Conservation (phyloP, 2,797 vertebrate species). For the Pteropus rufus region DNA sequence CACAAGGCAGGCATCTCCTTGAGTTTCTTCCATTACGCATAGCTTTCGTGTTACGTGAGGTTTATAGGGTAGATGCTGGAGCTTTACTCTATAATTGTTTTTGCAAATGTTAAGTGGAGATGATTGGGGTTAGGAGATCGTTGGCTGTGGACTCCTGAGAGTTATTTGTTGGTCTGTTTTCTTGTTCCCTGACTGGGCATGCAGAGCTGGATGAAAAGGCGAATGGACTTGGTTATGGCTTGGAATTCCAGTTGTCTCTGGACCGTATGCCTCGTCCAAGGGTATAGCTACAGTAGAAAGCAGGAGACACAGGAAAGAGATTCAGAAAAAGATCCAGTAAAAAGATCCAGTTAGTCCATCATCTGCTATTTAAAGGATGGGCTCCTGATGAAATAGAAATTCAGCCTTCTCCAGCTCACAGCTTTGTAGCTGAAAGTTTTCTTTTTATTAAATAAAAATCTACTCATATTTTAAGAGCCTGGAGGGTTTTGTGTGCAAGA, state of each 20-base stretch:
- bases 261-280: slow-evolving; percentile 16
- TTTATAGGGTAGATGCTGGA: slow-evolving; percentile 37
- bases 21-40: slow-evolving; percentile 69
- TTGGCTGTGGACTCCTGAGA: background rate
- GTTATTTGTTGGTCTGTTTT: background rate
- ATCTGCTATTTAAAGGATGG: slow-evolving; percentile 6
- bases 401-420: background rate
- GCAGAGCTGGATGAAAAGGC: background rate
- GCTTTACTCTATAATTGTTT: slow-evolving; percentile 28
- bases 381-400: background rate
- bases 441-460: background rate
- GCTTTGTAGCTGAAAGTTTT: background rate
- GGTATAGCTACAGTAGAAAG: slow-evolving; percentile 37
- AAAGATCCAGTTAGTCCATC: background rate
- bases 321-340: slow-evolving; percentile 19
- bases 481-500: background rate
- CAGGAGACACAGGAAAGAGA: slow-evolving; percentile 3
- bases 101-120: background rate
- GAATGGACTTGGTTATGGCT: slow-evolving; percentile 42
- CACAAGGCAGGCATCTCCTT: slow-evolving; percentile 93
- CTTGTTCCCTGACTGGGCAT: slow-evolving; percentile 12
- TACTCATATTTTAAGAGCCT: background rate
- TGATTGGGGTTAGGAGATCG: background rate
- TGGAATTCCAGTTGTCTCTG: slow-evolving; percentile 54
- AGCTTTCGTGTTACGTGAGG: slow-evolving; percentile 68